Evolutionary conservation across 2,888 invertebrate species (phyloP).

Genomic region (Halictus ligatus): DNA sequence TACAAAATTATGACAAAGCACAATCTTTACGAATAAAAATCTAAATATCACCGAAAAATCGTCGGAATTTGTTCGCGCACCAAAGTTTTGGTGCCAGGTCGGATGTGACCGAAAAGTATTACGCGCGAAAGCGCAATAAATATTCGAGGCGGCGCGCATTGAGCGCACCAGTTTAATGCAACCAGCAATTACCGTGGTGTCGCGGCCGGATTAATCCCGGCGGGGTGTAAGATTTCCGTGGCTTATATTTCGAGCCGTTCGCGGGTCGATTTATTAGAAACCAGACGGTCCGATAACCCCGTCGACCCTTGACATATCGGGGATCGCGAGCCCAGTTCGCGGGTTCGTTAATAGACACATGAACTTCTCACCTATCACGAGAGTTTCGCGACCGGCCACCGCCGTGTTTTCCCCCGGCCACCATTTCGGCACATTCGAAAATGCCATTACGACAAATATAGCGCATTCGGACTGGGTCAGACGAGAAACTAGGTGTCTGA

Average conservation of each 20-base stretch:
- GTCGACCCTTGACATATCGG: conserved; percentile 52
- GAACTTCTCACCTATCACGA: conserved; percentile 67
- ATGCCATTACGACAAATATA: conserved; percentile 49
- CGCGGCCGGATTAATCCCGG: conserved; percentile 26
- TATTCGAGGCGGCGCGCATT: background rate
- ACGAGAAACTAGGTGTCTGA: conserved; percentile 44
- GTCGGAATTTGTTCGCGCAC: too few relatives aligned
- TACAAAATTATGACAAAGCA: background rate
- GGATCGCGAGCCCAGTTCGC: background rate
- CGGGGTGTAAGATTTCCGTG: background rate
- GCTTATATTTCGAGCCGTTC: background rate
- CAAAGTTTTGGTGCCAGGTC: too few relatives aligned
- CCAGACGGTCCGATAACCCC: conserved; percentile 25
- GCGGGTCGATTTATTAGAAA: conserved; percentile 13
- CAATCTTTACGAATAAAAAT: too few relatives aligned
- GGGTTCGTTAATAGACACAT: conserved; percentile 51
- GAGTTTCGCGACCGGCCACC: conserved; percentile 34
- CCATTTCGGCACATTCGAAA: conserved; percentile 50
- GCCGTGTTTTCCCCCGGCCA: conserved; percentile 16
- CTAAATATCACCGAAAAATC: background rate
- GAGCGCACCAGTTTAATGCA: background rate
- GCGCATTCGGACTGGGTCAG: conserved; percentile 41
- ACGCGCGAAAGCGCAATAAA: conserved; percentile 10
- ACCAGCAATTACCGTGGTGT: background rate
- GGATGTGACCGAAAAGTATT: background rate